Percentiles rank a stretch among this genome's conserved stretches.
These are phyloP conservation scores for Drosophila kurseongensis DNA, from an alignment of 1,140 invertebrate species.

Conservation along the genomic window DNA sequence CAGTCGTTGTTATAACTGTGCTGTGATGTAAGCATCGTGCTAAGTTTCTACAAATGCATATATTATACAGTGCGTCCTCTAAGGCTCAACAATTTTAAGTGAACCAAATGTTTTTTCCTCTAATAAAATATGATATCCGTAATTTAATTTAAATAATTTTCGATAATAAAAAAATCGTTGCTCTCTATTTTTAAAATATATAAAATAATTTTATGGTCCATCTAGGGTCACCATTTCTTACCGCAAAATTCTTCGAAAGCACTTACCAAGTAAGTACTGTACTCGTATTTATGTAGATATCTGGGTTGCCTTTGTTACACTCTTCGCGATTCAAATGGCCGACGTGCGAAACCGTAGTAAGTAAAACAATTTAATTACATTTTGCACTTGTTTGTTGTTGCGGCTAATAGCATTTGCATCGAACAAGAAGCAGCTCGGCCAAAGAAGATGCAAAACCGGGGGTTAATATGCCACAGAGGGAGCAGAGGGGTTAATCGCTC, in stretches of 20 bases:
- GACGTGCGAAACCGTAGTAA: constrained; percentile 76
- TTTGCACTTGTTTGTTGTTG: constrained; percentile 61
- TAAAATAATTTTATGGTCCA: no score
- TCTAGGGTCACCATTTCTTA: neutral
- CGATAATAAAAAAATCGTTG: no score
- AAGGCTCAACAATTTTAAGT: no score
- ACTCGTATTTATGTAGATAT: constrained; percentile 3
- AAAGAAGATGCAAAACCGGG: constrained; percentile 15
- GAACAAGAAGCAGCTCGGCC: constrained; percentile 4
- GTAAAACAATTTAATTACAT: constrained; percentile 80
- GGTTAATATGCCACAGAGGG: constrained; percentile 18
- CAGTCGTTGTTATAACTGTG: constrained; percentile 45
- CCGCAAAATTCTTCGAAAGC: neutral
- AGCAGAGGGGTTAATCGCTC: constrained; percentile 35
- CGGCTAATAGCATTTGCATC: constrained; percentile 67
- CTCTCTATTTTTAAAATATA: no score
- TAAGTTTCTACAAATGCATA: neutral
- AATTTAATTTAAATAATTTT: no score
- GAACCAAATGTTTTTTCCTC: no score
- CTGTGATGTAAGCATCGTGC: constrained; percentile 46
- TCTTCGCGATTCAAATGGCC: constrained; percentile 43
- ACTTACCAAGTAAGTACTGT: constrained; percentile 2
- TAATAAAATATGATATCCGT: no score
- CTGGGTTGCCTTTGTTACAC: constrained; percentile 53
- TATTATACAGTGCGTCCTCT: constrained; percentile 8